Conservation (phyloP, 53 echinoderm and acorn worm genomes). For the Luidia sarsii region DNA sequence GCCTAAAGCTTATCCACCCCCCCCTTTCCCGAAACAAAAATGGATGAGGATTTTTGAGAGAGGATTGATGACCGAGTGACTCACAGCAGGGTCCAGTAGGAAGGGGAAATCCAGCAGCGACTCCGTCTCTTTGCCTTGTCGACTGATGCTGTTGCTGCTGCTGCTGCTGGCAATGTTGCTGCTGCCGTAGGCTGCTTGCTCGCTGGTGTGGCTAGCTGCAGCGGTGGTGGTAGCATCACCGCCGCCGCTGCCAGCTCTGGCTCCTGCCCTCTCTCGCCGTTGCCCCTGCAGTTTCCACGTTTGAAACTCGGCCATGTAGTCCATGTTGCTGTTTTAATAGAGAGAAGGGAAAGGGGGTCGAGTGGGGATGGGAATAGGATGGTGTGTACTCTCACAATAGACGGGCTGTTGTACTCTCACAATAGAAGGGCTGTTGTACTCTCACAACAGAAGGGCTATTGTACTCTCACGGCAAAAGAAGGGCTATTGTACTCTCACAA, state of each 20-base stretch:
- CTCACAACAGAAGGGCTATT: no score
- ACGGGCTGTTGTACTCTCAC: no score
- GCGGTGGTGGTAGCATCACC: neutral
- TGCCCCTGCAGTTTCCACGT: constrained; percentile 58
- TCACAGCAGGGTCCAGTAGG: constrained; percentile 89
- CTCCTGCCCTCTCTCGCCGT: constrained; percentile 16
- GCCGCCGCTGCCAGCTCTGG: constrained; percentile 9
- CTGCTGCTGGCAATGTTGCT: neutral
- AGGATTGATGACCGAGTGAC: no score
- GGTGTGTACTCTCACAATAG: no score
- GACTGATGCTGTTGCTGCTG: neutral
- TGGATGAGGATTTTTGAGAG: no score
- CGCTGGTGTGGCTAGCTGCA: neutral
- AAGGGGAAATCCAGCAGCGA: constrained; percentile 85
- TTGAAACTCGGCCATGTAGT: constrained; percentile 78
- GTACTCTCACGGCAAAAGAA: no score
- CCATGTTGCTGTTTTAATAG: constrained; percentile 87
- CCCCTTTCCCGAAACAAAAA: no score
- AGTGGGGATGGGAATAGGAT: no score
- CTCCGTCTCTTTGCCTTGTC: constrained; percentile 5
- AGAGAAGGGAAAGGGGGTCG: no score
- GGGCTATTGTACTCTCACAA: no score
- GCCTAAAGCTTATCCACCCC: no score
- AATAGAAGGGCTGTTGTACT: no score
- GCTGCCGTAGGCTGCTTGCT: constrained; percentile 10